Percentiles rank a stretch among this genome's conserved stretches.
These are phyloP conservation scores for Tretioscincus oriximinensis DNA, from an alignment of 2,113 vertebrate species.

Conservation along the genomic window DNA sequence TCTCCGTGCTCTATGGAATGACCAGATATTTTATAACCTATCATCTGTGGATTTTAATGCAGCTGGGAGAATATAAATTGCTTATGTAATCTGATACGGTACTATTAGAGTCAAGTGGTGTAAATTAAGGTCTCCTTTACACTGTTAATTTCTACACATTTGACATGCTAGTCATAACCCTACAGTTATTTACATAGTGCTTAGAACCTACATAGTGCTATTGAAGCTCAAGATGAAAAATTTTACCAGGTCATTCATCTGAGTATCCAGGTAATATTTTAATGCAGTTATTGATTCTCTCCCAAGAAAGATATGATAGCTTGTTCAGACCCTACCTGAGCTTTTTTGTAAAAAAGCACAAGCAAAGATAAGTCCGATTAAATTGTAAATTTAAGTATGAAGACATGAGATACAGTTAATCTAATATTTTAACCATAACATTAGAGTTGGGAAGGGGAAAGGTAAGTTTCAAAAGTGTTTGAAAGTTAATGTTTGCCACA, in stretches of 20 bases:
- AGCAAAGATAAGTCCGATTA: not conserved
- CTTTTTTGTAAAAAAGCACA: not conserved
- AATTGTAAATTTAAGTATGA: not conserved
- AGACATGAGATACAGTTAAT: not conserved
- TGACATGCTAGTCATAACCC: not conserved
- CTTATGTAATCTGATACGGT: not conserved
- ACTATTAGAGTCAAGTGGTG: not conserved
- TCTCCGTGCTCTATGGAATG: not conserved
- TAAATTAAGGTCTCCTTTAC: not conserved
- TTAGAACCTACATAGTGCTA: not conserved
- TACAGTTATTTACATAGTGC: slow-evolving; percentile 13
- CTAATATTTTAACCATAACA: not conserved
- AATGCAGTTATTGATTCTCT: not conserved
- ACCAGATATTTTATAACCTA: not conserved
- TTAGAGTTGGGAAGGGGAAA: slow-evolving; percentile 35
- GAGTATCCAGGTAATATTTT: not conserved
- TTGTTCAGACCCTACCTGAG: not conserved
- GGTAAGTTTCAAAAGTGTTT: not conserved
- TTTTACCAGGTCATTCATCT: not conserved
- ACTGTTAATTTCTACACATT: not conserved
- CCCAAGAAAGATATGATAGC: not conserved
- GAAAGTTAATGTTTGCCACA: not conserved
- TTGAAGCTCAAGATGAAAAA: not conserved
- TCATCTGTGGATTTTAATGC: not conserved
- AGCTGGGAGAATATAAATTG: not conserved